A percentile compares a stretch with the other conserved stretches of the same genome.
phyloP scores from a whole-genome alignment of 2,797 vertebrate species.

The Acanthornis magna region DNA sequence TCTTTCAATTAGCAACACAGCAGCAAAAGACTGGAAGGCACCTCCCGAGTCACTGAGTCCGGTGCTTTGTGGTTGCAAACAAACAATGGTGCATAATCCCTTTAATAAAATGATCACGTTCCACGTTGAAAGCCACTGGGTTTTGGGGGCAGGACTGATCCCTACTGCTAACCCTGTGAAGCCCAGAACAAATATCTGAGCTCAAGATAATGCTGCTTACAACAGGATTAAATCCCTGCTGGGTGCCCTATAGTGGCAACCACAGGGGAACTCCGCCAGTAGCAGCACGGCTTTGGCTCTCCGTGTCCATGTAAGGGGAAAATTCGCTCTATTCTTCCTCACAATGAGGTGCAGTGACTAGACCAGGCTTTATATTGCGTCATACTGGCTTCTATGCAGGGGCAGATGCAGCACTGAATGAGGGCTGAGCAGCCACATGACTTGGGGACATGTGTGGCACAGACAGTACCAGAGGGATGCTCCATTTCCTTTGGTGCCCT shows the following conservation, averaged over 20 bases:
- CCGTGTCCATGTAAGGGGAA: slow-evolving; percentile 58
- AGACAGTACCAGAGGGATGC: background rate
- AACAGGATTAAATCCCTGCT: slow-evolving; percentile 64
- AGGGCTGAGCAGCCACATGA: background rate
- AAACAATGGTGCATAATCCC: slow-evolving; percentile 52
- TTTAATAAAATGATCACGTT: slow-evolving; percentile 56
- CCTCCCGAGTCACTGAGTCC: background rate
- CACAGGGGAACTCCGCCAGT: slow-evolving; percentile 27
- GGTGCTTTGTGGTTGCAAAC: slow-evolving; percentile 29
- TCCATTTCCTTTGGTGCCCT: background rate
- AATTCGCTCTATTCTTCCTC: slow-evolving; percentile 42
- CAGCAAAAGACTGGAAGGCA: slow-evolving; percentile 31
- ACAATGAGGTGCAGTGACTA: slow-evolving; percentile 47
- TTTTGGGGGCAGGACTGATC: slow-evolving; percentile 41
- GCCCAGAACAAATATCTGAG: slow-evolving; percentile 54
- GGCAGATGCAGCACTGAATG: slow-evolving; percentile 1
- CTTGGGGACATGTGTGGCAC: background rate
- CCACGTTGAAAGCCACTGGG: slow-evolving; percentile 39
- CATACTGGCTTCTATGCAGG: background rate
- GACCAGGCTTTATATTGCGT: background rate
- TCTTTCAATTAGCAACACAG: slow-evolving; percentile 38
- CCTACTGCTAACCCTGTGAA: slow-evolving; percentile 52
- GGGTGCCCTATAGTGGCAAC: slow-evolving; percentile 24
- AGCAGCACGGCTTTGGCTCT: background rate
- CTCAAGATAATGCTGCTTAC: slow-evolving; percentile 61